Percentiles rank a stretch among this genome's conserved stretches.
These are phyloP conservation scores for Melolontha melolontha DNA, from an alignment of 2,888 invertebrate species.

Conservation along the genomic window DNA sequence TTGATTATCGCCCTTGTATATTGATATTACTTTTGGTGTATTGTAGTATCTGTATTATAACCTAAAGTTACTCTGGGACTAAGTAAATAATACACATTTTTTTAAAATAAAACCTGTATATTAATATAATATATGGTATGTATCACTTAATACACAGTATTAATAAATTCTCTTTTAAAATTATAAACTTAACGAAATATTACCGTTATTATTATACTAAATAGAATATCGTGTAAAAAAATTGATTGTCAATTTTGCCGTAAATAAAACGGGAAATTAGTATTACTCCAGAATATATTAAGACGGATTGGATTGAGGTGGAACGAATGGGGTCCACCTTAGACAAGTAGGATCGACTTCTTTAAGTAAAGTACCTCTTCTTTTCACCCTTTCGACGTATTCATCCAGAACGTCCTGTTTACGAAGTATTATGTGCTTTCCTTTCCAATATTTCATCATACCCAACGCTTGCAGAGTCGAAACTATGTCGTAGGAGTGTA, in stretches of 20 bases:
- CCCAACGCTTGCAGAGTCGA: conserved; percentile 96
- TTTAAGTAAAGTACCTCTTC: conserved; percentile 81
- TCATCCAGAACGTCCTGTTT: conserved; percentile 96
- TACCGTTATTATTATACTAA: background rate
- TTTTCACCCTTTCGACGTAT: conserved; percentile 85
- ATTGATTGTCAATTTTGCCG: conserved; percentile 23
- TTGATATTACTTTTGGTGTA: no score
- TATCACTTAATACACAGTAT: conserved; percentile 35
- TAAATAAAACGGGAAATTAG: background rate
- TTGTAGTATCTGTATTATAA: no score
- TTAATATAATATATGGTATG: conserved; percentile 16
- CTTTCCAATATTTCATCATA: conserved; percentile 99
- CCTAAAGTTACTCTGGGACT: background rate
- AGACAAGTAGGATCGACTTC: conserved; percentile 89
- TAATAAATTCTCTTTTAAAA: conserved; percentile 5
- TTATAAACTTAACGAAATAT: background rate
- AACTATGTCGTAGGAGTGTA: conserved; percentile 97
- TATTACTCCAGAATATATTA: conserved; percentile 47
- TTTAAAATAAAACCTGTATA: conserved; percentile 5
- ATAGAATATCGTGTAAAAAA: conserved; percentile 9
- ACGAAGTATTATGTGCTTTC: conserved; percentile 95
- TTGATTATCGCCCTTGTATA: no score
- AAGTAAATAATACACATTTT: conserved; percentile 5
- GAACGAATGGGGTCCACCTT: conserved; percentile 87
- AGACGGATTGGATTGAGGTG: conserved; percentile 69